Evolutionary conservation across 2,888 invertebrate genomes (phyloP).

Genomic region (Eudemis profundana): DNA sequence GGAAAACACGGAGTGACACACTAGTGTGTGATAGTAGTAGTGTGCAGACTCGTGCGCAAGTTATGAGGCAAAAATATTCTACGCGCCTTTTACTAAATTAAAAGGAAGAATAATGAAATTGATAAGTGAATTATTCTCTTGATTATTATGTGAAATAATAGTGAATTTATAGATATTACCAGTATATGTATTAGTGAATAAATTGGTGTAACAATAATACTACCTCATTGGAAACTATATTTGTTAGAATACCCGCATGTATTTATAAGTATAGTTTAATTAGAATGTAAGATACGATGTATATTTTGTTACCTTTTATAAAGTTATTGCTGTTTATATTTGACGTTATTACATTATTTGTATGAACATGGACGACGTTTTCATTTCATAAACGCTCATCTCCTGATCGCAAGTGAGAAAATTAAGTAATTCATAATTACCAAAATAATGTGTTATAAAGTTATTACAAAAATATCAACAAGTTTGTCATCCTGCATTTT

Average conservation of each 20-base stretch:
- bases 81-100: too few relatives aligned
- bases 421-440: too few relatives aligned
- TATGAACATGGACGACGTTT: neutral
- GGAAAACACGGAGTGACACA: constrained; percentile 56
- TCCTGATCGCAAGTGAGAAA: neutral
- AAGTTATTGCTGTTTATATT: constrained; percentile 14
- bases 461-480: too few relatives aligned
- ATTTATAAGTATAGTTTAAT: neutral
- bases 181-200: neutral
- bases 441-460: too few relatives aligned
- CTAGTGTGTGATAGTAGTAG: too few relatives aligned
- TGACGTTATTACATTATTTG: constrained; percentile 29
- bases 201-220: constrained; percentile 3
- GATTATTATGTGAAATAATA: too few relatives aligned
- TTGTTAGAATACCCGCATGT: neutral
- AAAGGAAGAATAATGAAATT: too few relatives aligned
- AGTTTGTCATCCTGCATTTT: too few relatives aligned
- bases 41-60: too few relatives aligned
- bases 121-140: too few relatives aligned
- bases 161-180: too few relatives aligned
- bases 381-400: neutral
- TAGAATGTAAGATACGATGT: constrained; percentile 19
- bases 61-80: constrained; percentile 95
- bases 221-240: constrained; percentile 26
- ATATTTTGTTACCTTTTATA: constrained; percentile 37